Evolutionary conservation across 2,888 invertebrate genomes (phyloP), one percentile per base, ranked within the genome.

Genomic region (Prionchulus punctatus): DNA sequence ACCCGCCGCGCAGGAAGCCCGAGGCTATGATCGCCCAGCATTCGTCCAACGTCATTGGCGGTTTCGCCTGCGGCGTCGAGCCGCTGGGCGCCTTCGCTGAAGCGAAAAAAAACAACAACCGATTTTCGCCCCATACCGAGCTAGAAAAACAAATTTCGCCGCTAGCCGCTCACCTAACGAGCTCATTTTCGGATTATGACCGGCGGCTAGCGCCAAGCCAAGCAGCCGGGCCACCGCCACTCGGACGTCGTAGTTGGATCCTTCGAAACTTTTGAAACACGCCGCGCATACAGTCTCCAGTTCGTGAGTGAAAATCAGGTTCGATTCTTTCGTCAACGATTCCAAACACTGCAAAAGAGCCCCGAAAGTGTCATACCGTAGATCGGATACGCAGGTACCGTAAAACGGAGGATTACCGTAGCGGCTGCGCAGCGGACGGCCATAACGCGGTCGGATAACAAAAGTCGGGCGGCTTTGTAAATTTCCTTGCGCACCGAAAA

Each of bases 361-460:
- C n/a, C n/a, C n/a, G n/a, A n/a, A n/a, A n/a, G n/a, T n/a, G n/a
- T n/a, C n/a, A n/a, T n/a, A n/a, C n/a, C n/a, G n/a, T n/a, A n/a
- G n/a, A n/a, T n/a, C n/a, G n/a, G n/a, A 7, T 18, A 36, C 36
- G 7, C 18, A 36, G 12, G 18, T 12, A 7, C 25, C 50, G 18
- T 27, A 15, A 15, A 7, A 7, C 26, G 26, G 26, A 26, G 3
- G 23, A 12, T 58, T 68, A 82, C 81, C 76, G 79, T 79, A 0
- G 94, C 87, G 0, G 96, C 89, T 1, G 91, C 90, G 59, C 87
- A 87, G 51, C 96, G 80, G 25, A 96, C 96, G 23, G 86, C 82
- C 81, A 88, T 82, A 1, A 88, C 86, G 53, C 96, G 79, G 73
- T 98, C 98, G 23, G 87, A 84, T 59, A 91, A 77, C 61, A 89